These are phyloP conservation scores for Channa argus DNA, from an alignment of 2,113 vertebrate genomes.

Conservation along the genomic window DNA sequence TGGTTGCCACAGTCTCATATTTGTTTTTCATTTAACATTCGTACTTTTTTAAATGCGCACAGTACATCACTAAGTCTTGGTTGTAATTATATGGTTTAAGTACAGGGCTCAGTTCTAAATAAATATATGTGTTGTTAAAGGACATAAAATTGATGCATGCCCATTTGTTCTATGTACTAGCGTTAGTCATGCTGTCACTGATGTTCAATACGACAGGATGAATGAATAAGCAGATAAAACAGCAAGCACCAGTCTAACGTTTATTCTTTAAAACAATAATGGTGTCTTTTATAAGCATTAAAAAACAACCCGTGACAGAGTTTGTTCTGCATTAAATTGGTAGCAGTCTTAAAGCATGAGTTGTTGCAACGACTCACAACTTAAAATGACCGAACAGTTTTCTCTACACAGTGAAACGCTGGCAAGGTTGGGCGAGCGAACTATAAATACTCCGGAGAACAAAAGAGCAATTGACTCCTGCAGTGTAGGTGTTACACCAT, in stretches of 20 bases:
- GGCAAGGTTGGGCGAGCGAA: conserved; percentile 48
- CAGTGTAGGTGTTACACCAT: conserved; percentile 79
- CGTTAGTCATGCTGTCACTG: neutral
- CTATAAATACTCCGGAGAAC: conserved; percentile 79
- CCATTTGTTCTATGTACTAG: conserved; percentile 1
- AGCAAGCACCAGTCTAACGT: neutral
- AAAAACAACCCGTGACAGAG: neutral
- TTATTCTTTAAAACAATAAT: neutral
- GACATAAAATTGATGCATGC: conserved; percentile 4
- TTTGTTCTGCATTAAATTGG: conserved; percentile 30
- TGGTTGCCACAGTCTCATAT: neutral
- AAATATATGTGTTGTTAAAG: conserved; percentile 8
- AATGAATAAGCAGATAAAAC: neutral
- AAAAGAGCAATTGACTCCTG: conserved; percentile 78
- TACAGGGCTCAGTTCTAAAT: neutral
- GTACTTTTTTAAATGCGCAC: neutral
- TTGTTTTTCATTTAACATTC: neutral
- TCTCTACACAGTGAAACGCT: conserved; percentile 52
- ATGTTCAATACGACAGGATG: neutral
- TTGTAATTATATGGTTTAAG: neutral
- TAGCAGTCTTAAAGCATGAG: conserved; percentile 17
- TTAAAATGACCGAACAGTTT: conserved; percentile 44
- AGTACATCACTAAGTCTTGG: neutral
- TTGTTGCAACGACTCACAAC: conserved; percentile 17
- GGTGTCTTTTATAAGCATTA: neutral